Evolutionary conservation across 1,140 invertebrate species (phyloP), one percentile per base, ranked within the genome.

Genomic region (Anadara kagoshimensis): DNA sequence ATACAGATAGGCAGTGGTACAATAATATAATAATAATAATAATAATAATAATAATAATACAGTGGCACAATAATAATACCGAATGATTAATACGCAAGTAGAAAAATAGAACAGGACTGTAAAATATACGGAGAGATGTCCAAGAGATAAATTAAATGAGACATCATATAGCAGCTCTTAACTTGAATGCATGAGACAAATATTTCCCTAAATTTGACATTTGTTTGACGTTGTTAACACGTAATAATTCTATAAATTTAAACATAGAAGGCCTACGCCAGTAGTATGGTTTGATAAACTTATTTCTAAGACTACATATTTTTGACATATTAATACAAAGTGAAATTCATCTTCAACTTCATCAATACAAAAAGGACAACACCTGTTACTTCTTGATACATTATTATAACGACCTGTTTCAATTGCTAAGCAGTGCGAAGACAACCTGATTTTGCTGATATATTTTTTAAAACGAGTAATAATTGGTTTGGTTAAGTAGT

Each of bases 321-420:
- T 47, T 18, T 1, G 16, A 49, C 61, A 47, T 26, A 45, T 11
- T 45, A 47, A 22, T n/a, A 47, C 20, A 22, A 63, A 63, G 16
- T 63, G 61, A 63, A 63, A 63, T 16, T 63, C 41, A 16, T 63
- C 61, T 26, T 63, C n/a, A 20, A 63, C 14, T 16, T 26, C 43
- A 45, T 24, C 22, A 11, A 45, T 11, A 63, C 41, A 63, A 5
- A 47, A 12, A 22, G 16, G 29, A 24, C n/a, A 63, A 14, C 12
- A 45, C 20, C 43, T 63, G 12, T 45, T 20, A 20, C 12, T 24
- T 7, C 43, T 63, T 45, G 16, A 20, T 20, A 58, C 20, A 58
- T 16, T 36, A 58, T 36, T 14, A 58, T 36, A 58, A 36, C 56
- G 29, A 11, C 56, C 24, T 20, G 61, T 63, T 47, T 63, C 43